Percentiles rank a stretch among this genome's conserved stretches.
These are phyloP conservation scores for Adela reaumurella DNA, from an alignment of 2,888 invertebrate species.

Conservation along the genomic window DNA sequence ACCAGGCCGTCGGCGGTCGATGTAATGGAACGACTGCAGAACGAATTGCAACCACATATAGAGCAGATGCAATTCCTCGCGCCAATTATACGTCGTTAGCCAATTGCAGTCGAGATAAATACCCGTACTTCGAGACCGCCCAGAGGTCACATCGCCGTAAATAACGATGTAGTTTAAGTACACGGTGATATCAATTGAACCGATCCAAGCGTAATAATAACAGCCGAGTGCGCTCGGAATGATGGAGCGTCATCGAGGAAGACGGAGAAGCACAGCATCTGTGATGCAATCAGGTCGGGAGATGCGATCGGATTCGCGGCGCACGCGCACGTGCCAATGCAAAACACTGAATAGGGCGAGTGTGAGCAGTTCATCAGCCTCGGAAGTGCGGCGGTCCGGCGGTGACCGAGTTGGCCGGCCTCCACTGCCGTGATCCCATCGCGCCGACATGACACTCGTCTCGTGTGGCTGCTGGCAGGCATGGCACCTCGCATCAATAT, in stretches of 20 bases:
- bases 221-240: no score
- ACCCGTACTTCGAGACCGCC: neutral
- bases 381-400: neutral
- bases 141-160: no score
- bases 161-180: no score
- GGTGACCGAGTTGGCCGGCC: neutral
- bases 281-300: no score
- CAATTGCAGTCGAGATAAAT: neutral
- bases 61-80: slow-evolving; percentile 39
- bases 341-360: neutral
- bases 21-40: neutral
- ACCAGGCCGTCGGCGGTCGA: neutral
- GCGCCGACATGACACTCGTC: no score
- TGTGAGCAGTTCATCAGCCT: neutral
- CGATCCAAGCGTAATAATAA: no score
- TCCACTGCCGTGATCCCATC: neutral
- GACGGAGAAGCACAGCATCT: no score
- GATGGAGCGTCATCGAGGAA: no score
- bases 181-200: no score
- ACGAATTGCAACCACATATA: slow-evolving; percentile 18
- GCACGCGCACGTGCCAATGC: neutral
- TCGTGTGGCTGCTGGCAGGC: no score
- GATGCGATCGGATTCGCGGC: no score
- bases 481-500: neutral
- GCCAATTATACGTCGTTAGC: slow-evolving; percentile 23